Evolutionary conservation across 2,888 invertebrate species (phyloP), one percentile per base, ranked within the genome.

Genomic region (Heterodera filipjevi): DNA sequence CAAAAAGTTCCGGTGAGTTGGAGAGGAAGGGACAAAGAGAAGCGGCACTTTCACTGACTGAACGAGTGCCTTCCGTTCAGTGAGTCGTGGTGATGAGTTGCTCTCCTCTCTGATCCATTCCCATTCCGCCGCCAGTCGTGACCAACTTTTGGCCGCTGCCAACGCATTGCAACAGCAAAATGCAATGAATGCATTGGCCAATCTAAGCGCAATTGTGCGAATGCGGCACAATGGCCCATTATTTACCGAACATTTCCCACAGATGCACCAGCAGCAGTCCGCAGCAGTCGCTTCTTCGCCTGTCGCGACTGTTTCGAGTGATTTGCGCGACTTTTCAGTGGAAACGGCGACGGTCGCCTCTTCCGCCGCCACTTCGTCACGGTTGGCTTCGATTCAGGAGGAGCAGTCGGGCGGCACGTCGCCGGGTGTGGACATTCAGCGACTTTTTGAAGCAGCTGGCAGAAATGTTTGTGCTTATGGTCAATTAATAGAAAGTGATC

Each of bases 211-310:
- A 53, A 46, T 66, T n/a, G 75, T 75, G 32, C 16, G 44, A 59
- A n/a, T 6, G 12, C 27, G n/a, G 46, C 10, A 32, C n/a, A 35
- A 22, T 71, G 32, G 32, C 1, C 22, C 10, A 3, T n/a, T 8
- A 39, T 22, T 35, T 72, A 10, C 16, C 33, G 2, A 33, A 33
- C 12, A 71, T 71, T 30, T 27, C 3, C 19, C 3, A 49, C 59
- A 75, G 75, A 75, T 75, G 53, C 75, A 75, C 14, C 75, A 75
- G 46, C 75, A 75, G 68, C 75, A 75, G 22, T 44, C 49, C 49
- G 19, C 19, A 5, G 59, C 8, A 10, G 46, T 49, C 46, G 49
- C 19, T 16, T 14, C 49, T 10, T 16, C 19, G 16, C 49, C 49
- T 19, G 49, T 53, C 59, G 59, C 8, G n/a, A 12, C 59, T 27